Evolutionary conservation across 2,888 invertebrate species (phyloP), one percentile per base, ranked within the genome.

Genomic region (Cryptocheilus praepositus): DNA sequence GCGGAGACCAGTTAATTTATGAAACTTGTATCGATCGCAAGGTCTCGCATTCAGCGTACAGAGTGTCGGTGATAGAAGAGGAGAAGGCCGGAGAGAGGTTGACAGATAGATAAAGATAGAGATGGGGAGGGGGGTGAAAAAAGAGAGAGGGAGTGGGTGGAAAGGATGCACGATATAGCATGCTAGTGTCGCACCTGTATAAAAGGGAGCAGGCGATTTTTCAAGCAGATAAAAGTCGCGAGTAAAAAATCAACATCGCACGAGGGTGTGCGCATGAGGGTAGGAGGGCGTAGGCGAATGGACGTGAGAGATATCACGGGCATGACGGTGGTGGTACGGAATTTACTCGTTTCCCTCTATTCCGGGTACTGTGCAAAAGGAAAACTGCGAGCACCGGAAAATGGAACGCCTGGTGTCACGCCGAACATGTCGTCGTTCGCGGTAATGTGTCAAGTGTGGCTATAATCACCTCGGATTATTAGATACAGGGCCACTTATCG

Each of bases 191-290:
- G 67, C 71, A 63, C 66, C 66, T 61, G 64, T 64, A 70, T 67
- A 71, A 77, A 77, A 68, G 75, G 57, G 66, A 63, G 51, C 67
- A 70, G 65, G 61, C 74, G 74, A 78, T 78, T 76, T 76, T 78
- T 78, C 76, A 76, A 66, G 60, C 76, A 69, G 78, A 78, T 74
- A 76, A 74, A 78, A 71, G 68, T 68, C 55, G 25, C 61, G 78
- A 74, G 64, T 78, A 70, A 76, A 78, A 76, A 78, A 78, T 78
- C 76, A 76, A 74, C 77, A 68, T 70, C 59, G 65, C 61, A 36
- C 58, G 53, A 49, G 51, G 36, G 36, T 7, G 36, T 25, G 36
- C 11, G 36, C 13, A 11, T 1, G 8, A 11, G 7, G 36, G 36
- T 36, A 11, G 11, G 60, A 56, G 51, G 61, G 51, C 44, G 19